Conservation (phyloP, 1,140 invertebrate genomes). For the Drosophila pseudoobscura region DNA sequence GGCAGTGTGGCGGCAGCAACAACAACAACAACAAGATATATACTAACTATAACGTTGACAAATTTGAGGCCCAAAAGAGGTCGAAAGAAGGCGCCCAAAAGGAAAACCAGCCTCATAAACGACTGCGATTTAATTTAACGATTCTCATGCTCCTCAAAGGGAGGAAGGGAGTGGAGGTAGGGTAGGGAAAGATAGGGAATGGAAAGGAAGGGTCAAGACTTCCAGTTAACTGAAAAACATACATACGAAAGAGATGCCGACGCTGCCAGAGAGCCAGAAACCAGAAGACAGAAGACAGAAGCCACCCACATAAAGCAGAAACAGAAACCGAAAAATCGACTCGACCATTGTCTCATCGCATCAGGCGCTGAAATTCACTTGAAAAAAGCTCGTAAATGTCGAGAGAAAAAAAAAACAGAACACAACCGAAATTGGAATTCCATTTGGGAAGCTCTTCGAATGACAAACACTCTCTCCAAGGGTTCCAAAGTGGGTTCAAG, state of each 20-base stretch:
- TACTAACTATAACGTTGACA: constrained; percentile 72
- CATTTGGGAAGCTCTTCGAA: constrained; percentile 18
- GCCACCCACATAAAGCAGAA: constrained; percentile 76
- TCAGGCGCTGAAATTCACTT: constrained; percentile 76
- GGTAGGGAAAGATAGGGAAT: constrained; percentile 1
- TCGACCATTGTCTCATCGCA: constrained; percentile 59
- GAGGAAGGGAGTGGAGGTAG: constrained; percentile 26
- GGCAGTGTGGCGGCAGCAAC: no score
- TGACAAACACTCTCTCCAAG: constrained; percentile 34
- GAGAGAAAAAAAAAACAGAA: constrained; percentile 20
- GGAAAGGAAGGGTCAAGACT: constrained; percentile 24
- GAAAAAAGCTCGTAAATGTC: constrained; percentile 67
- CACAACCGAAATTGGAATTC: constrained; percentile 8
- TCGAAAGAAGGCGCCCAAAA: constrained; percentile 73
- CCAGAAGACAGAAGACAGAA: constrained; percentile 24
- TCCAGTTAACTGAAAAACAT: constrained; percentile 66
- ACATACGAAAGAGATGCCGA: constrained; percentile 24
- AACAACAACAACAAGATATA: constrained; percentile 55
- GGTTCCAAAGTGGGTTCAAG: no score
- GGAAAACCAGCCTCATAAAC: constrained; percentile 78
- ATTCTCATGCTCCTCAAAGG: constrained; percentile 58
- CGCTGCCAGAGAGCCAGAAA: not conserved
- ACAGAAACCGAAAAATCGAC: constrained; percentile 29
- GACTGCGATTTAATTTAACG: constrained; percentile 81
- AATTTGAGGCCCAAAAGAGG: constrained; percentile 74